Evolutionary conservation across 2,888 invertebrate genomes (phyloP).

Genomic region (Coronaproctus castanopsis): DNA sequence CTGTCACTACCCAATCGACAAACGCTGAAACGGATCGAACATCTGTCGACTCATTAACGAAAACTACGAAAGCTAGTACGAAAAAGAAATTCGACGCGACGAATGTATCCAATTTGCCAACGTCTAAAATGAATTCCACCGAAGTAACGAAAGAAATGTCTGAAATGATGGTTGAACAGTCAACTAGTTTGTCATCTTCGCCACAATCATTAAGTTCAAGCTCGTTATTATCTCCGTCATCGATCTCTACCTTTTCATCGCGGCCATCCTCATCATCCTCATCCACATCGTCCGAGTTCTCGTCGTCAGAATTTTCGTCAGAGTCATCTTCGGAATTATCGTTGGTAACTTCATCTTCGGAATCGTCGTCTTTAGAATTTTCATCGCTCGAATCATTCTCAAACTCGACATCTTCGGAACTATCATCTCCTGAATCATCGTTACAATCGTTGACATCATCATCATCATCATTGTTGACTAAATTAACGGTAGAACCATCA

Average conservation of each 20-base stretch:
- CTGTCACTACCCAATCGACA: too few species aligned
- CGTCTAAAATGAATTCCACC: background rate
- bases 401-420: constrained; percentile 2
- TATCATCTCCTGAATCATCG: constrained; percentile 4
- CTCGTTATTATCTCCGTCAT: background rate
- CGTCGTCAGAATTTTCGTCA: background rate
- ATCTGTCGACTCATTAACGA: too few species aligned
- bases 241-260: background rate
- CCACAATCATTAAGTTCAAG: too few species aligned
- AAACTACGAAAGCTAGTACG: too few species aligned
- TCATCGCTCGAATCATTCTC: constrained; percentile 10
- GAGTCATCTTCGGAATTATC: constrained; percentile 1
- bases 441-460: background rate
- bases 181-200: background rate
- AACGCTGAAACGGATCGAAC: too few species aligned
- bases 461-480: constrained; percentile 2
- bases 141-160: background rate
- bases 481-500: background rate
- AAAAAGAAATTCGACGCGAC: too few species aligned
- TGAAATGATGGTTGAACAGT: too few species aligned
- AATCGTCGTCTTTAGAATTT: constrained; percentile 12
- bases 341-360: background rate
- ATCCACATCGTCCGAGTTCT: constrained; percentile 12
- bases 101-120: background rate
- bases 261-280: constrained; percentile 16